These are phyloP conservation scores for Abrostola triplasia DNA, from an alignment of 2,888 invertebrate genomes.

Conservation along the genomic window DNA sequence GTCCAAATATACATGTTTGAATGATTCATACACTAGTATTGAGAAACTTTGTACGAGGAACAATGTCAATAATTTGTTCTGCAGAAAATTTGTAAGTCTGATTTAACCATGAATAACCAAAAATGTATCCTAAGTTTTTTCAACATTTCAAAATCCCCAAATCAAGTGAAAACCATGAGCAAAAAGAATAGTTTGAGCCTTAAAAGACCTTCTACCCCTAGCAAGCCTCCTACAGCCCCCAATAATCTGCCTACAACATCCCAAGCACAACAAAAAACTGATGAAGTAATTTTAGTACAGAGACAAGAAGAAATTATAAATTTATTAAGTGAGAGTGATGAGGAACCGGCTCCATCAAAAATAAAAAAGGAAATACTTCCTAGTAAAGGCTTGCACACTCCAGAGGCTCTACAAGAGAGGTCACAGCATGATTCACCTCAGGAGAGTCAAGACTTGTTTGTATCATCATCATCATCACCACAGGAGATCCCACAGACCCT, in stretches of 20 bases:
- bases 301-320: slow-evolving; percentile 54
- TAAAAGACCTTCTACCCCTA: slow-evolving; percentile 51
- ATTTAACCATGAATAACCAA: slow-evolving; percentile 29
- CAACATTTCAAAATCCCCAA: slow-evolving; percentile 51
- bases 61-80: no score
- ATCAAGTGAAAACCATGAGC: slow-evolving; percentile 28
- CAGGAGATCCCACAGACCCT: slow-evolving; percentile 4
- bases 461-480: not conserved
- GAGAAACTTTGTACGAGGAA: no score
- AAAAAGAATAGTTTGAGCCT: slow-evolving; percentile 60
- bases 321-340: slow-evolving; percentile 71
- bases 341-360: slow-evolving; percentile 39
- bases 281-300: slow-evolving; percentile 19
- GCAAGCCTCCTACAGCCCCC: slow-evolving; percentile 48
- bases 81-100: no score
- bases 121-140: slow-evolving; percentile 51
- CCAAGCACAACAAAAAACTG: slow-evolving; percentile 27
- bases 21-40: no score
- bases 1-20: no score
- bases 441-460: not conserved
- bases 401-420: slow-evolving; percentile 6
- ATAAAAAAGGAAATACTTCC: slow-evolving; percentile 8
- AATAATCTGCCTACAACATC: no score
- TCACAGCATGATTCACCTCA: not conserved
- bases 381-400: slow-evolving; percentile 19